A percentile compares a stretch with the other conserved stretches of the same genome.
Evolutionary conservation across 2,888 invertebrate species (phyloP).

Genomic region (Steinernema carpocapsae): DNA sequence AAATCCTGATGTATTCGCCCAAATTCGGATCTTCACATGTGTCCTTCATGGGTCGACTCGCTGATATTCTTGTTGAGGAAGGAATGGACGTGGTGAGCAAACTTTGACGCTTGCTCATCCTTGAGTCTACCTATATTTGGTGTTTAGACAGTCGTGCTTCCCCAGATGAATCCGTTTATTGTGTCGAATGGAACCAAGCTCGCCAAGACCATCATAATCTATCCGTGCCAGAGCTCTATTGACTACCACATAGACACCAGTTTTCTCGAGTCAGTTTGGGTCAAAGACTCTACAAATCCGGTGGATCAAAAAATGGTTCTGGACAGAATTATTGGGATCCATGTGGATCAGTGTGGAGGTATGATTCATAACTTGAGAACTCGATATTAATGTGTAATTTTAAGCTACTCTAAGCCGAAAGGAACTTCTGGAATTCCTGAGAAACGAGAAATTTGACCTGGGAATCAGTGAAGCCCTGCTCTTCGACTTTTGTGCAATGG

Average conservation of each 20-base stretch:
- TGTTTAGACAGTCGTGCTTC: constrained; percentile 45
- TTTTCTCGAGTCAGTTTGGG: neutral
- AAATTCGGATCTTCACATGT: constrained; percentile 49
- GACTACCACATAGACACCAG: neutral
- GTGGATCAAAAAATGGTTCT: constrained; percentile 11
- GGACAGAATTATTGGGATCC: constrained; percentile 37
- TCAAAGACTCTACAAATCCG: neutral
- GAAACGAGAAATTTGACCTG: constrained; percentile 49
- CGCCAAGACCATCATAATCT: constrained; percentile 34
- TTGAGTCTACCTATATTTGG: neutral
- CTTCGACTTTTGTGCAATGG: constrained; percentile 48
- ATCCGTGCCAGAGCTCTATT: neutral
- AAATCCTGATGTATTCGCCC: too few species aligned
- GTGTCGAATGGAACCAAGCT: constrained; percentile 24
- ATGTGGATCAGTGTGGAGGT: too few species aligned
- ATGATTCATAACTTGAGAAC: too few species aligned
- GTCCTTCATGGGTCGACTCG: constrained; percentile 42
- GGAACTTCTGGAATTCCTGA: constrained; percentile 42
- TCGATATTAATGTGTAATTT: too few species aligned
- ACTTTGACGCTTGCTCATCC: too few species aligned
- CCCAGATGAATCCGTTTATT: constrained; percentile 38
- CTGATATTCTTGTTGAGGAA: constrained; percentile 46
- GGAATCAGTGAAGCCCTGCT: constrained; percentile 48
- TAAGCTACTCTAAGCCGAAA: constrained; percentile 35
- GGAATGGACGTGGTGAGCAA: constrained; percentile 53